Evolutionary conservation across 2,797 vertebrate species (phyloP).

Genomic region (Lagodon rhomboides): DNA sequence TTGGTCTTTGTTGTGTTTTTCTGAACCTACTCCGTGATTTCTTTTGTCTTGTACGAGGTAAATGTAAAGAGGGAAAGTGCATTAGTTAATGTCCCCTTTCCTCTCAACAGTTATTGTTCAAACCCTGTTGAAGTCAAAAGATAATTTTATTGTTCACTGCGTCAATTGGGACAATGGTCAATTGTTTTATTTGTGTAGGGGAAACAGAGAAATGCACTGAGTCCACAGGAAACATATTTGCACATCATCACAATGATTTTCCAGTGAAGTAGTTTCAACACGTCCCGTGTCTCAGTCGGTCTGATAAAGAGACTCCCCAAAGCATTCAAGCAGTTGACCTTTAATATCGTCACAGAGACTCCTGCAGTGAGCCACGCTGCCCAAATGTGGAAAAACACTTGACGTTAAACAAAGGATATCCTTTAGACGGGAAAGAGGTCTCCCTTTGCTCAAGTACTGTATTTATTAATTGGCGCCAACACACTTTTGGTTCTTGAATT

Average conservation of each 20-base stretch:
- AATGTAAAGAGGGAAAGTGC: background rate
- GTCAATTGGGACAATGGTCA: conserved; percentile 18
- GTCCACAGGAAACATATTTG: conserved; percentile 57
- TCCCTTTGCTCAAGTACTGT: conserved; percentile 53
- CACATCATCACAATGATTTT: conserved; percentile 25
- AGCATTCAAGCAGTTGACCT: conserved; percentile 49
- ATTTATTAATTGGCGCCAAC: conserved; percentile 79
- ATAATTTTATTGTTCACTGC: background rate
- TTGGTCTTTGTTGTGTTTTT: too few relatives aligned
- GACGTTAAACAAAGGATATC: conserved; percentile 87
- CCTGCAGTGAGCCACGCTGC: conserved; percentile 50
- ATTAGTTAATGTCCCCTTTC: background rate
- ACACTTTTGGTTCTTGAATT: conserved; percentile 52
- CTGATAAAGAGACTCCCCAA: conserved; percentile 37
- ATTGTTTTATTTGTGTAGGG: background rate
- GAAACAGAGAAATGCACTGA: conserved; percentile 15
- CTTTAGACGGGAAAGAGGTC: conserved; percentile 72
- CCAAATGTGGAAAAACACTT: conserved; percentile 81
- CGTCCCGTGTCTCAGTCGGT: conserved; percentile 35
- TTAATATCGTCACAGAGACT: conserved; percentile 47
- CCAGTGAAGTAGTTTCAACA: conserved; percentile 21
- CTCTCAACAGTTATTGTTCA: background rate
- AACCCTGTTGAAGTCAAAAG: too few relatives aligned
- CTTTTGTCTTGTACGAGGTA: background rate
- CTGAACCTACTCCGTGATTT: background rate